These are phyloP conservation scores for Agrotis ipsilon DNA, from an alignment of 2,888 invertebrate species.

Conservation along the genomic window DNA sequence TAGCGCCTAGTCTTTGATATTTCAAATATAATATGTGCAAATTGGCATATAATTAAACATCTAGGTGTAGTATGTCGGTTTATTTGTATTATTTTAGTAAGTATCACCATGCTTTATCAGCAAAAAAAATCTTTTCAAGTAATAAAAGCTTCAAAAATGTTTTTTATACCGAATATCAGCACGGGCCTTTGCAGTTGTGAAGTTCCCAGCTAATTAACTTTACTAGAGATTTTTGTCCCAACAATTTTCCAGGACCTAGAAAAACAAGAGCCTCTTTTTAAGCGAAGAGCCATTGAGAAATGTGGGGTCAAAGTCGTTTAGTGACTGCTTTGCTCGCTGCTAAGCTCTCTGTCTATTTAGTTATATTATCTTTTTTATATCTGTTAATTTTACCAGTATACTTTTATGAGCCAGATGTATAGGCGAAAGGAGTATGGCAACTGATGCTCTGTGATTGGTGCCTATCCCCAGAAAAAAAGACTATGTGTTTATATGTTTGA, in stretches of 20 bases:
- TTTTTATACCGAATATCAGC: constrained; percentile 8
- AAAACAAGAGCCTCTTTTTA: constrained; percentile 35
- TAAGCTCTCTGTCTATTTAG: not conserved
- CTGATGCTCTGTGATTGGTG: too few species aligned
- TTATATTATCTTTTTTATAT: not conserved
- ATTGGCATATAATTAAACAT: too few species aligned
- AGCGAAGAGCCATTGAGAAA: constrained; percentile 33
- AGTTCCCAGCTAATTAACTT: constrained; percentile 30
- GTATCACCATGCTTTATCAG: too few species aligned
- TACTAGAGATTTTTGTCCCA: constrained; percentile 29
- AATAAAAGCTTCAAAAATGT: not conserved
- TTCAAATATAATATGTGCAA: too few species aligned
- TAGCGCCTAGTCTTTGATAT: too few species aligned
- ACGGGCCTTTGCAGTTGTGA: constrained; percentile 11
- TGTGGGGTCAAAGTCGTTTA: constrained; percentile 1
- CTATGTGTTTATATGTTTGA: too few species aligned
- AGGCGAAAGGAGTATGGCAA: too few species aligned
- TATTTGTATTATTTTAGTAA: too few species aligned
- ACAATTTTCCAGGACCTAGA: constrained; percentile 30
- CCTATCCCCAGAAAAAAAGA: too few species aligned
- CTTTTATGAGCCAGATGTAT: too few species aligned
- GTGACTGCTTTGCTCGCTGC: not conserved
- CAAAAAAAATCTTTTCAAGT: constrained; percentile 1
- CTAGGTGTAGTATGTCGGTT: too few species aligned
- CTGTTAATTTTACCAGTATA: too few species aligned